Evolutionary conservation across 1,140 invertebrate species (phyloP).

Genomic region (Schmidtea mediterranea): DNA sequence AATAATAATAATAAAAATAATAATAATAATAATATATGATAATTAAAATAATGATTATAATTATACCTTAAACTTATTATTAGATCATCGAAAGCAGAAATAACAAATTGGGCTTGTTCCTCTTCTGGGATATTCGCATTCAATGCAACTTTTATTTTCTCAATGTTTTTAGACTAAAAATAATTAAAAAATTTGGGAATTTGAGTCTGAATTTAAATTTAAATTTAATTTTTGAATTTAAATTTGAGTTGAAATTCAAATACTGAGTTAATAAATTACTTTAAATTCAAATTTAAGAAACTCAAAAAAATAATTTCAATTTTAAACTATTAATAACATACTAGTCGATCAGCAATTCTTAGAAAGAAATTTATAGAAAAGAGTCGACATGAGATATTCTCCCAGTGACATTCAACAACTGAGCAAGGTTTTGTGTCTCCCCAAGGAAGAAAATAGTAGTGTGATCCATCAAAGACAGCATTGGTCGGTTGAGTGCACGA

Average conservation of each 20-base stretch:
- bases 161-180: not conserved
- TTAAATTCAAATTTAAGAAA: too few relatives aligned
- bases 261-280: too few relatives aligned
- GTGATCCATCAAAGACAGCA: slow-evolving; percentile 31
- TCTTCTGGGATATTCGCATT: not conserved
- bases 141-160: not conserved
- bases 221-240: too few relatives aligned
- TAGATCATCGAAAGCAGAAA: not conserved
- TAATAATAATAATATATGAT: not conserved
- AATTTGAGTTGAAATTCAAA: too few relatives aligned
- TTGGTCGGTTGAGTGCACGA: slow-evolving; percentile 32
- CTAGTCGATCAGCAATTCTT: slow-evolving; percentile 18
- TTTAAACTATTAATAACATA: too few relatives aligned
- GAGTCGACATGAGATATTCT: slow-evolving; percentile 29
- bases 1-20: too few relatives aligned
- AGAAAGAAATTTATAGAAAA: slow-evolving; percentile 26
- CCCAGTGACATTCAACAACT: slow-evolving; percentile 27
- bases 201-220: too few relatives aligned
- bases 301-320: too few relatives aligned
- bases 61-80: not conserved
- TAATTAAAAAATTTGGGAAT: too few relatives aligned
- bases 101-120: not conserved
- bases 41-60: too few relatives aligned
- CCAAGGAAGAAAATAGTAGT: slow-evolving; percentile 32
- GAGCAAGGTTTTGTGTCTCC: slow-evolving; percentile 27